Percentiles rank a stretch among this genome's conserved stretches.
Conservation (phyloP, 1,140 invertebrate species). For the Drosophila varians region DNA sequence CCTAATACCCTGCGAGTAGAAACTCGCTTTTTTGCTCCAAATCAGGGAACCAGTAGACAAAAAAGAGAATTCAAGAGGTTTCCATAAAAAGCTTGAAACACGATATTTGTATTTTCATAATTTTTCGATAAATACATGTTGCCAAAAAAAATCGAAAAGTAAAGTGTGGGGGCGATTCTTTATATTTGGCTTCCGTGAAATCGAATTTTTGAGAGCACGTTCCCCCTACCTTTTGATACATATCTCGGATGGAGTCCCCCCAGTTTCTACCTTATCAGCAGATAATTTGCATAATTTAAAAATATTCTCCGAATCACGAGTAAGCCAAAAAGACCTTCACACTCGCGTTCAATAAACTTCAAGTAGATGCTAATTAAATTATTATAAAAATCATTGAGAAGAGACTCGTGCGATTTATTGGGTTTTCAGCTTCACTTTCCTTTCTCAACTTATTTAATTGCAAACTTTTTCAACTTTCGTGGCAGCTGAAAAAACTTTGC, state of each 20-base stretch:
- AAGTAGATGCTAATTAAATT: conserved; percentile 33
- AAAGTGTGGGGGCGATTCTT: conserved; percentile 35
- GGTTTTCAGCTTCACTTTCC: conserved; percentile 11
- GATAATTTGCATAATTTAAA: conserved; percentile 62
- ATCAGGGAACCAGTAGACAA: too few relatives aligned
- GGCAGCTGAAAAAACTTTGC: conserved; percentile 18
- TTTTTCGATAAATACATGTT: neutral
- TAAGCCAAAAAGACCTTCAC: neutral
- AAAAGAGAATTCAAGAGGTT: conserved; percentile 1
- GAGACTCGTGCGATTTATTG: conserved; percentile 22
- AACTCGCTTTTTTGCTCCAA: too few relatives aligned
- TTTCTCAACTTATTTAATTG: conserved; percentile 40
- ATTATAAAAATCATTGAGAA: conserved; percentile 17
- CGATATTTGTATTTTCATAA: neutral
- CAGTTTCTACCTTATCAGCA: conserved; percentile 53
- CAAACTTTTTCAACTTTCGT: conserved; percentile 35
- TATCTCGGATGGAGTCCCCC: conserved; percentile 30
- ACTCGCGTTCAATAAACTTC: conserved; percentile 4
- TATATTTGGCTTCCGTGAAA: conserved; percentile 59
- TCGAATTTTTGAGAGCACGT: conserved; percentile 57
- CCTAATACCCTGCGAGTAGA: too few relatives aligned
- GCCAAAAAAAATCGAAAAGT: neutral
- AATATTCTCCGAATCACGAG: conserved; percentile 25
- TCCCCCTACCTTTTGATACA: conserved; percentile 11
- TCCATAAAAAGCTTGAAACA: neutral